These are phyloP conservation scores for Phalacrocorax brasilianus DNA, from an alignment of 2,113 vertebrate genomes.

Conservation along the genomic window DNA sequence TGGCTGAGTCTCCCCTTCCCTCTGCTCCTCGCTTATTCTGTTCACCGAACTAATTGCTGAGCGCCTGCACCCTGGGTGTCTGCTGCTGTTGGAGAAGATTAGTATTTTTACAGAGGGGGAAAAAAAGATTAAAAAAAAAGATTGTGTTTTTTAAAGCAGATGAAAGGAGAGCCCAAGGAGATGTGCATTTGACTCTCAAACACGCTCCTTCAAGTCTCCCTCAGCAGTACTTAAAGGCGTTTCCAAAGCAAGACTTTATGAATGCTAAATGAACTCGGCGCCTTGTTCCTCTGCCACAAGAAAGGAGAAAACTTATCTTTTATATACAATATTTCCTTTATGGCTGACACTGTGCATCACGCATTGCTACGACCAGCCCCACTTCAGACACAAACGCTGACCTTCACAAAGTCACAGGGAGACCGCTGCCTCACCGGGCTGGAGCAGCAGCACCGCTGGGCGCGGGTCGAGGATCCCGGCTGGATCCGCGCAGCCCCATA, in stretches of 20 bases:
- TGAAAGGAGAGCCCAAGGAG: slow-evolving; percentile 78
- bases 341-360: neutral
- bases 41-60: slow-evolving; percentile 66
- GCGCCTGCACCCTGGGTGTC: slow-evolving; percentile 54
- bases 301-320: slow-evolving; percentile 67
- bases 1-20: slow-evolving; percentile 36
- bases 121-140: slow-evolving; percentile 41
- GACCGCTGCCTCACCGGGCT: neutral
- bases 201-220: slow-evolving; percentile 73
- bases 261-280: slow-evolving; percentile 77
- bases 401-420: slow-evolving; percentile 72
- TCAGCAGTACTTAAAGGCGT: slow-evolving; percentile 76
- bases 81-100: slow-evolving; percentile 71
- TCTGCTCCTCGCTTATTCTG: slow-evolving; percentile 17
- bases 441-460: neutral
- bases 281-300: slow-evolving; percentile 67
- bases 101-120: slow-evolving; percentile 58
- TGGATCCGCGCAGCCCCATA: neutral
- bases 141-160: slow-evolving; percentile 75
- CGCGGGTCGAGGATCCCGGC: neutral
- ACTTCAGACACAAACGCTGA: slow-evolving; percentile 49
- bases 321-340: slow-evolving; percentile 71
- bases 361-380: neutral
- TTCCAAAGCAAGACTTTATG: slow-evolving; percentile 78
- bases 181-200: slow-evolving; percentile 76